Percentiles rank a stretch among this genome's conserved stretches.
phyloP scores from a whole-genome alignment of 1,140 invertebrate genomes.

The Drosophila ananassae region DNA sequence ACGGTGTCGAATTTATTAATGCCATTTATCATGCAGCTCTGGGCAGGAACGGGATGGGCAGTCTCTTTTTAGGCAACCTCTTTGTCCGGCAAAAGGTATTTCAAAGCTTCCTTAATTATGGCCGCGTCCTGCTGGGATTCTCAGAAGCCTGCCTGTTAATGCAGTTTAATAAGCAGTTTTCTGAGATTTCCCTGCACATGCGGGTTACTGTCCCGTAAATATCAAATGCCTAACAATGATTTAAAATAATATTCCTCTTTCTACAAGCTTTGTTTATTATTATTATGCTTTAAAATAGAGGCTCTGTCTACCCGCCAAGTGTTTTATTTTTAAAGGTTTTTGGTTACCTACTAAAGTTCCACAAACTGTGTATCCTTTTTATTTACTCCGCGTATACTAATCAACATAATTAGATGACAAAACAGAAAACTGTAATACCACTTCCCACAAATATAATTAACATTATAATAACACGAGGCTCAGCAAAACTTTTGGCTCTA shows the following conservation, averaged over 20 bases:
- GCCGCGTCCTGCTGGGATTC: slow-evolving; percentile 46
- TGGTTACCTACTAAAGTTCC: background rate
- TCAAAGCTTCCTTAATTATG: slow-evolving; percentile 61
- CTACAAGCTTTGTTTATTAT: too few species aligned
- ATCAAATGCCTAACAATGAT: background rate
- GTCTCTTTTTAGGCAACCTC: slow-evolving; percentile 5
- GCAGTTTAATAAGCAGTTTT: slow-evolving; percentile 28
- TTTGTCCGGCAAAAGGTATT: slow-evolving; percentile 15
- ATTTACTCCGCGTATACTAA: background rate
- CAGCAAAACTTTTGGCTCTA: slow-evolving; percentile 1
- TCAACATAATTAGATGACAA: slow-evolving; percentile 3
- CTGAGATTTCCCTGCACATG: too few species aligned
- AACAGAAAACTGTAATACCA: slow-evolving; percentile 3
- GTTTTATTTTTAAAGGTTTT: background rate
- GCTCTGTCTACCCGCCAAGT: background rate
- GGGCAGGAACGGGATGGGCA: background rate
- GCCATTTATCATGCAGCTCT: slow-evolving; percentile 61
- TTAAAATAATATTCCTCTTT: too few species aligned
- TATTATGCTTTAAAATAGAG: too few species aligned
- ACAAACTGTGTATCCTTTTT: background rate
- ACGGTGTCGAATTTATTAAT: slow-evolving; percentile 73
- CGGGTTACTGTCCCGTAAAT: background rate
- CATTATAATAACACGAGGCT: slow-evolving; percentile 20
- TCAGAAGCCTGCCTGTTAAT: slow-evolving; percentile 14
- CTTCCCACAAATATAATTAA: slow-evolving; percentile 26